These are phyloP conservation scores for Radopholus similis DNA, from an alignment of 1,140 invertebrate genomes.

Conservation along the genomic window DNA sequence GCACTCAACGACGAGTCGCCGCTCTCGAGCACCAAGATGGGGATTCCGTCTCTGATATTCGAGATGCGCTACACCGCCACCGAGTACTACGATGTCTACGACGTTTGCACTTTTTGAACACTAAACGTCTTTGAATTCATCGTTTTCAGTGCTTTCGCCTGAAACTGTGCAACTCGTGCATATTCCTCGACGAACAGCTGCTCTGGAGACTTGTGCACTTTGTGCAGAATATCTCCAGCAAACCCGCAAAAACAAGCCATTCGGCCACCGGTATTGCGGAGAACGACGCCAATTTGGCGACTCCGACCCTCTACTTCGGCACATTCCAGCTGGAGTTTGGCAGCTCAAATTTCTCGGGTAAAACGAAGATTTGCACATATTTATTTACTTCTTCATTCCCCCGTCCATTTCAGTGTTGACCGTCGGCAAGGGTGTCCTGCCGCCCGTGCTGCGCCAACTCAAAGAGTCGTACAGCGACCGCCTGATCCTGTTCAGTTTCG, in stretches of 20 bases:
- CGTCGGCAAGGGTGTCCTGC: slow-evolving; percentile 71
- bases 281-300: no score
- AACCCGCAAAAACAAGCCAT: no score
- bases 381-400: not conserved
- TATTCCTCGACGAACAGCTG: slow-evolving; percentile 81
- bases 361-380: not conserved
- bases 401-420: slow-evolving; percentile 47
- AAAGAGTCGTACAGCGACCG: slow-evolving; percentile 81
- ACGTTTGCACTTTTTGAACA: slow-evolving; percentile 21
- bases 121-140: slow-evolving; percentile 36
- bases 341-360: slow-evolving; percentile 34
- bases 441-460: slow-evolving; percentile 71
- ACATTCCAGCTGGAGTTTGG: slow-evolving; percentile 67
- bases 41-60: slow-evolving; percentile 47
- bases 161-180: slow-evolving; percentile 74
- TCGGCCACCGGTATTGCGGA: no score
- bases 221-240: slow-evolving; percentile 54
- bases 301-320: slow-evolving; percentile 77
- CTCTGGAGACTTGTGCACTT: slow-evolving; percentile 78
- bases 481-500: slow-evolving; percentile 77
- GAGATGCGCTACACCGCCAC: slow-evolving; percentile 53
- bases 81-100: slow-evolving; percentile 55
- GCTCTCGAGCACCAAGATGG: not conserved
- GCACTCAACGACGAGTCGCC: not conserved
- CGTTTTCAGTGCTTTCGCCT: slow-evolving; percentile 72